Evolutionary conservation across 1,140 invertebrate species (phyloP), one percentile per base, ranked within the genome.

Genomic region (Drosophila nebulosa): DNA sequence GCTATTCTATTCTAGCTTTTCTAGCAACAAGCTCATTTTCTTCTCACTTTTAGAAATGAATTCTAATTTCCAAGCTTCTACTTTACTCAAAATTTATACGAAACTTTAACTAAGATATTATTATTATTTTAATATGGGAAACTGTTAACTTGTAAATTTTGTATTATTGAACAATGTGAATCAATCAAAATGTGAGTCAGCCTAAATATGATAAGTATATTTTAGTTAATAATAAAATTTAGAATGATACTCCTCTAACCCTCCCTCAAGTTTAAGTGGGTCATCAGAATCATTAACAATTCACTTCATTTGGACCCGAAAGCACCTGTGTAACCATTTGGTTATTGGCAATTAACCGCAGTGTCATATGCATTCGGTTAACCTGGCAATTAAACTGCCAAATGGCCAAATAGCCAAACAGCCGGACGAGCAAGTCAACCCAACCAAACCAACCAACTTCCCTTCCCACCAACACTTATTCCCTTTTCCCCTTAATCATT

Each of bases 311-410:
- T 52, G 21, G 50, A 26, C n/a, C 18, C 16, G 0, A 18, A 12
- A 10, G 10, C 22, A 5, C 10, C 5, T 52, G 50, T 52, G 12
- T 22, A 26, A 52, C 22, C 10, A n/a, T n/a, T 52, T 26, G 22
- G 21, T 52, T 52, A 52, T 24, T 52, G 50, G 21, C 50, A 24
- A 52, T 52, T 22, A 26, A 64, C 50, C 72, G 71, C 66, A 79
- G 76, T 76, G 75, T 75, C 74, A 84, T 76, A 63, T 69, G 81
- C 81, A 85, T 76, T 79, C 57, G 80, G 80, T 69, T 79, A 76
- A 77, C 76, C 69, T 72, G 66, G 77, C 77, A 80, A 80, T 79
- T 85, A 85, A 64, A 57, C 42, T 10, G 57, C 57, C 73, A 42
- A 42, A 58, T 32, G 55, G 32, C 16, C 21, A n/a, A n/a, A n/a